A percentile compares a stretch with the other conserved stretches of the same genome.
These are phyloP conservation scores for Trissonchulus sp. DNA, from an alignment of 2,888 invertebrate species.

Conservation along the genomic window DNA sequence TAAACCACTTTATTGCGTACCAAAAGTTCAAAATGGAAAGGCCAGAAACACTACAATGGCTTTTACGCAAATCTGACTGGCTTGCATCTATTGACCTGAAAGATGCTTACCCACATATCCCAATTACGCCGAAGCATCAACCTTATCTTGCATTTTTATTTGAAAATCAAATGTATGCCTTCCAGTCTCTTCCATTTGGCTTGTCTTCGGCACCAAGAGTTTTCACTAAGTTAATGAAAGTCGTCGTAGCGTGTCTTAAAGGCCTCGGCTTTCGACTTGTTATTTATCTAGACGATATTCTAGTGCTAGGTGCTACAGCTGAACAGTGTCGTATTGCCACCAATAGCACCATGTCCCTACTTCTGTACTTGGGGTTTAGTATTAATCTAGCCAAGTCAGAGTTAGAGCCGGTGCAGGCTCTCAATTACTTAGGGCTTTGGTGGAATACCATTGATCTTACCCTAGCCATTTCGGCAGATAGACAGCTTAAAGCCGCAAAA, in stretches of 20 bases:
- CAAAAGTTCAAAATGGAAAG: slow-evolving; percentile 18
- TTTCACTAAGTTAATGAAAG: slow-evolving; percentile 15
- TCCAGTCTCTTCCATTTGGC: background rate
- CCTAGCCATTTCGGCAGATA: background rate
- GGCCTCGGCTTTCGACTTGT: background rate
- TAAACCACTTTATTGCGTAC: background rate
- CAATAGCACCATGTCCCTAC: background rate
- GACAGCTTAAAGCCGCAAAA: background rate
- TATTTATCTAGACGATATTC: slow-evolving; percentile 24
- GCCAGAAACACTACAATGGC: background rate
- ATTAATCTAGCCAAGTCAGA: background rate
- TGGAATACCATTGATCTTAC: background rate
- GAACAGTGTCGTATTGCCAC: background rate
- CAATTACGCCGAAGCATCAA: background rate
- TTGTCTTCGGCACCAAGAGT: background rate
- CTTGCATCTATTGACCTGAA: background rate
- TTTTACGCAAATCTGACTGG: background rate
- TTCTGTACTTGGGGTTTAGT: background rate
- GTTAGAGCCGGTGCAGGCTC: background rate
- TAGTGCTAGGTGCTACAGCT: background rate
- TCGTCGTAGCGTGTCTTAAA: background rate
- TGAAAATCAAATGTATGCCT: background rate
- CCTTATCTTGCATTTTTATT: background rate
- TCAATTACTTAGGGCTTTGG: background rate
- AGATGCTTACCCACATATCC: slow-evolving; percentile 1